phyloP scores from a whole-genome alignment of 2,113 vertebrate genomes.

The Gallinago undulata region DNA sequence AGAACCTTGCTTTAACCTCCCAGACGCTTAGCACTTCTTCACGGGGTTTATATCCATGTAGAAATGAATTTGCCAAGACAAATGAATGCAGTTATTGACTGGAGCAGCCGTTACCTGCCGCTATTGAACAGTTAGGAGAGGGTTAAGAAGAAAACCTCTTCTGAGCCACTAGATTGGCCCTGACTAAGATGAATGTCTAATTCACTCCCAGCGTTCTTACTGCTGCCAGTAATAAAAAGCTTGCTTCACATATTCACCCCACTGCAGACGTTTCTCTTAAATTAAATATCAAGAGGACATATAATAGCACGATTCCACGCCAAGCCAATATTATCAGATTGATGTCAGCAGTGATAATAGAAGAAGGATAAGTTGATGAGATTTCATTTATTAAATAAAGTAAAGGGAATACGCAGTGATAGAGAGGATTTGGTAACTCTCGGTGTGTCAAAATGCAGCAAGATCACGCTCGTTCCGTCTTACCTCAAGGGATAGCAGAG shows the following conservation, averaged over 20 bases:
- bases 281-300: constrained; percentile 78
- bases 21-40: neutral
- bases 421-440: constrained; percentile 55
- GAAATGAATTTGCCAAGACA: constrained; percentile 46
- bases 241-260: constrained; percentile 73
- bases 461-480: neutral
- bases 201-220: constrained; percentile 74
- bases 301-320: constrained; percentile 71
- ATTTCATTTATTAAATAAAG: constrained; percentile 80
- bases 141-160: constrained; percentile 70
- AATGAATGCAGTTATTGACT: constrained; percentile 57
- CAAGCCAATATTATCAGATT: constrained; percentile 81
- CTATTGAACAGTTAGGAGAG: constrained; percentile 48
- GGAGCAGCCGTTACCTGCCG: constrained; percentile 48
- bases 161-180: constrained; percentile 67
- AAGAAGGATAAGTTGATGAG: constrained; percentile 79
- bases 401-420: constrained; percentile 40
- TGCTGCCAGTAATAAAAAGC: constrained; percentile 81
- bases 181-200: constrained; percentile 82
- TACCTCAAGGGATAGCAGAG: neutral
- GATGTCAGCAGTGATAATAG: constrained; percentile 78
- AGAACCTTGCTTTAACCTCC: constrained; percentile 50
- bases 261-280: constrained; percentile 74
- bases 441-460: neutral
- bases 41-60: constrained; percentile 25